Conservation (phyloP, 1,140 invertebrate genomes). For the Drosophila serrata region DNA sequence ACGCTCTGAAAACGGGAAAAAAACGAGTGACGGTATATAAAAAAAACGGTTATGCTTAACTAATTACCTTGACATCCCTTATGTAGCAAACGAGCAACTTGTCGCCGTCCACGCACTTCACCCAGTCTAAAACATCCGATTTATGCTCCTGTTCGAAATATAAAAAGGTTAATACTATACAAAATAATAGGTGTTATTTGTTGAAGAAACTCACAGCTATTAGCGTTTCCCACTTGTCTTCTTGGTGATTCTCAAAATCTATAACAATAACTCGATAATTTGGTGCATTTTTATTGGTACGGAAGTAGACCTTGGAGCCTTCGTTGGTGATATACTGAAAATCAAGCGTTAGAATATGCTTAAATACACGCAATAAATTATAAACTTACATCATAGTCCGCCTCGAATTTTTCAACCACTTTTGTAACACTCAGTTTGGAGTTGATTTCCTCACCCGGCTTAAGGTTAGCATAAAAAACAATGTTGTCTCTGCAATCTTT, state of each 20-base stretch:
- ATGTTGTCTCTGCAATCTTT: slow-evolving; percentile 96
- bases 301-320: slow-evolving; percentile 93
- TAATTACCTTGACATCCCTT: slow-evolving; percentile 95
- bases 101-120: slow-evolving; percentile 92
- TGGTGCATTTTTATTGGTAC: slow-evolving; percentile 97
- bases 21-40: neutral
- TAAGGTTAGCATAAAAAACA: slow-evolving; percentile 93
- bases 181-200: neutral
- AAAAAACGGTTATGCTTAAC: neutral
- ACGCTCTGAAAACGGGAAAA: slow-evolving; percentile 89
- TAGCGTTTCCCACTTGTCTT: slow-evolving; percentile 94
- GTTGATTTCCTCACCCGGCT: slow-evolving; percentile 88
- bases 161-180: neutral
- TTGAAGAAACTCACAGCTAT: slow-evolving; percentile 87
- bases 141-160: slow-evolving; percentile 89
- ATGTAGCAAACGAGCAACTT: slow-evolving; percentile 97
- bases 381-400: slow-evolving; percentile 94
- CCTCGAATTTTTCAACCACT: slow-evolving; percentile 95
- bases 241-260: slow-evolving; percentile 92
- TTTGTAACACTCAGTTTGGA: slow-evolving; percentile 89
- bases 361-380: neutral
- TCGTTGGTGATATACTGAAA: slow-evolving; percentile 96
- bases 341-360: slow-evolving; percentile 70
- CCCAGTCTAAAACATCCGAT: slow-evolving; percentile 96
- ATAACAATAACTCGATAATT: slow-evolving; percentile 96